phyloP scores from a whole-genome alignment of 2,113 vertebrate genomes.

The Tor tambroides region DNA sequence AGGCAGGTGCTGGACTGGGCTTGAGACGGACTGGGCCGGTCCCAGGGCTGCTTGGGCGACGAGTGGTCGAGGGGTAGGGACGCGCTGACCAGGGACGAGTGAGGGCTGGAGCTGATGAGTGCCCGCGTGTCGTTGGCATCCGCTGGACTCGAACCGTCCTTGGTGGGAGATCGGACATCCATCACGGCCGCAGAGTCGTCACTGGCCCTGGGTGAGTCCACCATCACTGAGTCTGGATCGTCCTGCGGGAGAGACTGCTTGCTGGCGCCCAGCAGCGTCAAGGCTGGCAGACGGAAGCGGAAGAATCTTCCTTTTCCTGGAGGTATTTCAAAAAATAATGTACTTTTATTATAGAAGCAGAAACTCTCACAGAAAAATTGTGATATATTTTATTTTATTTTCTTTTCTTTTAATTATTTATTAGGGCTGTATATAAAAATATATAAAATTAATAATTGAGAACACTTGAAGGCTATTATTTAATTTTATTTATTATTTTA shows the following conservation, averaged over 20 bases:
- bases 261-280: slow-evolving; percentile 89
- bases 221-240: slow-evolving; percentile 93
- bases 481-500: too few relatives aligned
- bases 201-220: slow-evolving; percentile 89
- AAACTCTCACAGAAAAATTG: not conserved
- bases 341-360: not conserved
- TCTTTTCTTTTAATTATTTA: not conserved
- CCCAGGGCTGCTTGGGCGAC: slow-evolving; percentile 90
- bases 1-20: slow-evolving; percentile 85
- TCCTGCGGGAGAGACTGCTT: slow-evolving; percentile 97
- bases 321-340: slow-evolving; percentile 19
- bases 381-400: too few relatives aligned
- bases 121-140: slow-evolving; percentile 94
- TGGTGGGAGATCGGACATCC: slow-evolving; percentile 90
- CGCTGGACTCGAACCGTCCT: slow-evolving; percentile 89
- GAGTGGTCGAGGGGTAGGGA: slow-evolving; percentile 92
- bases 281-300: slow-evolving; percentile 87
- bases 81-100: slow-evolving; percentile 86
- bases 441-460: too few relatives aligned
- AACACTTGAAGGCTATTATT: too few relatives aligned
- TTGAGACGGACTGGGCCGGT: slow-evolving; percentile 84
- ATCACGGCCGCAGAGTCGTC: slow-evolving; percentile 90
- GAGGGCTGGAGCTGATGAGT: slow-evolving; percentile 88
- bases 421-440: too few relatives aligned
- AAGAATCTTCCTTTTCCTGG: slow-evolving; percentile 85